phyloP scores from a whole-genome alignment of 2,113 vertebrate species.

The Upupa epops region DNA sequence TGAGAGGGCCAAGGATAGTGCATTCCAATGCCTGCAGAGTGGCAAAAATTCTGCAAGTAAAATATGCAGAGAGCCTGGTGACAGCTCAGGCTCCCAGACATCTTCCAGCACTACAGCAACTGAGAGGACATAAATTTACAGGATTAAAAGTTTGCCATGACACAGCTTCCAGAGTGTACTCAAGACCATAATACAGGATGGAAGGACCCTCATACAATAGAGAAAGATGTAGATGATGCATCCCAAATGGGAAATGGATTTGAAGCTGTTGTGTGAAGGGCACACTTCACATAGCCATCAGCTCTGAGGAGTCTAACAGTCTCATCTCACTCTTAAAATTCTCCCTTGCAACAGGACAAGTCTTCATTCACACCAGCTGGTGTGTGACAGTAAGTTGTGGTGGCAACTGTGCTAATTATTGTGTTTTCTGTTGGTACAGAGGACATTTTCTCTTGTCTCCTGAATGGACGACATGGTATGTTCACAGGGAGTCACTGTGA shows the following conservation, averaged over 20 bases:
- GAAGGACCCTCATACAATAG: neutral
- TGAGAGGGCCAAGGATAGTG: neutral
- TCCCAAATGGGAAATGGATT: neutral
- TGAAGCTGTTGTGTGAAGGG: neutral
- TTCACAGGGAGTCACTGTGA: neutral
- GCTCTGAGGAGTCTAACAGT: neutral
- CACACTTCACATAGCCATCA: rapidly evolving
- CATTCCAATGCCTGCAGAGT: neutral
- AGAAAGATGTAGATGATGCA: neutral
- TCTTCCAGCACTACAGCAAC: neutral
- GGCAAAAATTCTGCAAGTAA: neutral
- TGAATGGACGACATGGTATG: neutral
- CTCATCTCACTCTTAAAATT: neutral
- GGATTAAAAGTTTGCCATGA: neutral
- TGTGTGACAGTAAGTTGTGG: neutral
- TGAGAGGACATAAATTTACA: neutral
- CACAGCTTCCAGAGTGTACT: neutral
- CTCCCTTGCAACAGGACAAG: neutral
- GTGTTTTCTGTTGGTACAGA: neutral
- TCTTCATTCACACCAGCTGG: neutral
- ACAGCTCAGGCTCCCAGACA: neutral
- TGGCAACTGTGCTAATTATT: neutral
- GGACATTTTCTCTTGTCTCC: neutral
- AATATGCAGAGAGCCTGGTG: neutral
- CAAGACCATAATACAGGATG: neutral